These are phyloP conservation scores for Cylloceria caligata DNA, from an alignment of 2,888 invertebrate genomes.

Conservation along the genomic window DNA sequence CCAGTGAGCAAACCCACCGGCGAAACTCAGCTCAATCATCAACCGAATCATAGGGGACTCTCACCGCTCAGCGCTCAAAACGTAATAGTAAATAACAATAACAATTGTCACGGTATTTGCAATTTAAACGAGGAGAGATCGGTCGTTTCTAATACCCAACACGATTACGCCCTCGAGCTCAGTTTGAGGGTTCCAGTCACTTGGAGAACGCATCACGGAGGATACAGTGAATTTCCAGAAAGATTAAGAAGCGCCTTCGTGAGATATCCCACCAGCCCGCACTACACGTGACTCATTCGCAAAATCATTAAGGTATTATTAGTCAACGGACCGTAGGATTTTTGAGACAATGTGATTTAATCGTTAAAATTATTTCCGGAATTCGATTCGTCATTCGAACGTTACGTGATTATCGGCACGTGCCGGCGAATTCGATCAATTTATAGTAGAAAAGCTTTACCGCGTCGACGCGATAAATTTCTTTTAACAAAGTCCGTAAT, in stretches of 20 bases:
- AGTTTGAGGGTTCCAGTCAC: conserved; percentile 79
- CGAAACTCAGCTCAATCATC: conserved; percentile 62
- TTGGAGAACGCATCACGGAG: conserved; percentile 72
- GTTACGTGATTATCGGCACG: conserved; percentile 56
- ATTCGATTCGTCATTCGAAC: conserved; percentile 43
- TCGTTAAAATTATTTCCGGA: neutral
- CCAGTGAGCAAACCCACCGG: conserved; percentile 85
- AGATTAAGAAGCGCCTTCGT: conserved; percentile 80
- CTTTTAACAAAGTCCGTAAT: conserved; percentile 25
- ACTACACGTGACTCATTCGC: conserved; percentile 73
- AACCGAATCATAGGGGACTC: conserved; percentile 65
- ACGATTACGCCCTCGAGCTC: conserved; percentile 78
- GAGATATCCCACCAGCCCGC: conserved; percentile 80
- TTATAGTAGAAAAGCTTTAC: conserved; percentile 25
- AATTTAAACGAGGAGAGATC: conserved; percentile 78
- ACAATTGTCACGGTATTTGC: conserved; percentile 78
- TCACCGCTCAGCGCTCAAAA: conserved; percentile 66
- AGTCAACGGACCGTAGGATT: neutral
- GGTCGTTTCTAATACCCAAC: conserved; percentile 53
- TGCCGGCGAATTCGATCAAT: conserved; percentile 67
- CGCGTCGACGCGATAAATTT: conserved; percentile 16
- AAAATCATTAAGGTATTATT: conserved; percentile 42
- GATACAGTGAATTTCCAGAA: conserved; percentile 65
- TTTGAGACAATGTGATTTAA: neutral
- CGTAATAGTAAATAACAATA: conserved; percentile 75